These are phyloP conservation scores for Paratrypauchen microcephalus DNA, from an alignment of 2,797 vertebrate species.

Conservation along the genomic window DNA sequence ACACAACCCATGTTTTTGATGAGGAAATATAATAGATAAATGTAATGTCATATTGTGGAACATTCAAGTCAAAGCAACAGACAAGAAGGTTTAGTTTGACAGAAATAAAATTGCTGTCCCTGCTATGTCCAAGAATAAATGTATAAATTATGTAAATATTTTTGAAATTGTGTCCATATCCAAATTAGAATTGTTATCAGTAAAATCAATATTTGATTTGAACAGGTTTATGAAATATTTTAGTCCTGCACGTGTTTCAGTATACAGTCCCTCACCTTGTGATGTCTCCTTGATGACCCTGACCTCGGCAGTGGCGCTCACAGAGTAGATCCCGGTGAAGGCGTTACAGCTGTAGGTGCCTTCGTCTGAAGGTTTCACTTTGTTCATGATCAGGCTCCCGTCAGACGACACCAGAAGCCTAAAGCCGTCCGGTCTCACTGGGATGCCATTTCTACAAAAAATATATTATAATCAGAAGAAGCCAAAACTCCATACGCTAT, in stretches of 20 bases:
- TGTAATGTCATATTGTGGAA: neutral
- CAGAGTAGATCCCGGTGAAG: slow-evolving; percentile 87
- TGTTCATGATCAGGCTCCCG: slow-evolving; percentile 84
- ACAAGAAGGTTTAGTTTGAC: too few relatives aligned
- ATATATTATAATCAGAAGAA: neutral
- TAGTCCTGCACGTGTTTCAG: neutral
- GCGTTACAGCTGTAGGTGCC: slow-evolving; percentile 93
- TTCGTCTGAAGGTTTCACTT: slow-evolving; percentile 79
- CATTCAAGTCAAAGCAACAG: neutral
- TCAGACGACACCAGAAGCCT: slow-evolving; percentile 80
- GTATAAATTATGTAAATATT: neutral
- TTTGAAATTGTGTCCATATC: neutral
- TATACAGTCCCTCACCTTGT: slow-evolving; percentile 66
- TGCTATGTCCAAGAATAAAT: too few relatives aligned
- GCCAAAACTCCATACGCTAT: neutral
- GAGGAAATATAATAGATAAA: too few relatives aligned
- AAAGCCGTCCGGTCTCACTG: slow-evolving; percentile 80
- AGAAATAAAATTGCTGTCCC: too few relatives aligned
- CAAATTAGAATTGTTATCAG: too few relatives aligned
- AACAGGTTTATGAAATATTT: neutral
- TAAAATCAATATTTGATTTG: neutral
- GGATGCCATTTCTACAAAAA: slow-evolving; percentile 85
- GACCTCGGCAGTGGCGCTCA: slow-evolving; percentile 90
- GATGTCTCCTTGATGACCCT: slow-evolving; percentile 73
- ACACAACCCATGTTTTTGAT: too few relatives aligned